A percentile compares a stretch with the other conserved stretches of the same genome.
Conservation (phyloP, 1,140 invertebrate species). For the Sycophila sp. region DNA sequence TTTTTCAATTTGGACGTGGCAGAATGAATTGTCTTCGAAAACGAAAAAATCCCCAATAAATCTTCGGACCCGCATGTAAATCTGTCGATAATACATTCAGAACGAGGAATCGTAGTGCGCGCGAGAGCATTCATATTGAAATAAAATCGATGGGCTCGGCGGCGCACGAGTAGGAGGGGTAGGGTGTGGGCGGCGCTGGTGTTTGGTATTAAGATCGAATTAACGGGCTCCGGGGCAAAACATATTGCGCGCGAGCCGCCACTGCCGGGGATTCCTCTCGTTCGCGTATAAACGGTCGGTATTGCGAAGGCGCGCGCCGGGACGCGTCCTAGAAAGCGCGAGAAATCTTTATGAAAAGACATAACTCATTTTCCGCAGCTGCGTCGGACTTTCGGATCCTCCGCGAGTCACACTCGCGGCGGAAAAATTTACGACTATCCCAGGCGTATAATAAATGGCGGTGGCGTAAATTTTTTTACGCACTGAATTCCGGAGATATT, state of each 20-base stretch:
- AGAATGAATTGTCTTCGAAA: too few relatives aligned
- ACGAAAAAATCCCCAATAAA: too few relatives aligned
- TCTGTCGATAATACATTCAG: too few relatives aligned
- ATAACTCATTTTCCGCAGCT: constrained; percentile 38
- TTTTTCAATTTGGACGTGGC: too few relatives aligned
- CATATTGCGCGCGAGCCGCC: constrained; percentile 2
- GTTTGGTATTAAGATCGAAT: constrained; percentile 27
- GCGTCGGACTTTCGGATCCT: constrained; percentile 28
- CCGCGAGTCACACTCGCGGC: neutral
- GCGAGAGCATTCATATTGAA: constrained; percentile 21
- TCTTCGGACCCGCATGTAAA: too few relatives aligned
- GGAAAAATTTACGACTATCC: constrained; percentile 20
- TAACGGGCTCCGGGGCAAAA: constrained; percentile 24
- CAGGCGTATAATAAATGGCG: constrained; percentile 15
- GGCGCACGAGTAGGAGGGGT: neutral
- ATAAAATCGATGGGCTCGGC: constrained; percentile 7
- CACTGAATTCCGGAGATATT: too few relatives aligned
- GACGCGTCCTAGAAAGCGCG: constrained; percentile 10
- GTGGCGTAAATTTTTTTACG: too few relatives aligned
- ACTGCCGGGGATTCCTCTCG: neutral
- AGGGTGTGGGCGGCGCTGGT: neutral
- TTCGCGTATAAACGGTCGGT: neutral
- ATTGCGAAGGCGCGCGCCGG: neutral
- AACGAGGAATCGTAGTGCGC: neutral
- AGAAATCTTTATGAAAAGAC: constrained; percentile 38